Evolutionary conservation across 2,113 vertebrate genomes (phyloP).

Genomic region (Psilopogon haemacephalus): DNA sequence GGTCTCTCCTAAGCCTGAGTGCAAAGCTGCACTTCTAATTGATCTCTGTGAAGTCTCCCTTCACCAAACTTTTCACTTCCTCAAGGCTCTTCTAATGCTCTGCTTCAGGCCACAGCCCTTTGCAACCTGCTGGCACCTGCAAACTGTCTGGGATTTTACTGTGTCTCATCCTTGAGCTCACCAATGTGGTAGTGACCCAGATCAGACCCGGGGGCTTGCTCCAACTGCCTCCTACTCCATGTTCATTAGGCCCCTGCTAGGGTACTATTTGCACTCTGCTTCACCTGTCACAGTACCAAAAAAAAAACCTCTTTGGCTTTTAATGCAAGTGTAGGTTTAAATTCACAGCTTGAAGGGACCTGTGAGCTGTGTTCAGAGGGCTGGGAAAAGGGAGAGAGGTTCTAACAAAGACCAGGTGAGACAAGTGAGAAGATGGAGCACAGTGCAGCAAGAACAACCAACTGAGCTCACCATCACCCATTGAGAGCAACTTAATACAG

Average conservation of each 20-base stretch:
- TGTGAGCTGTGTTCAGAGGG: not conserved
- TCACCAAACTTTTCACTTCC: not conserved
- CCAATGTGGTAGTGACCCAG: rapidly evolving
- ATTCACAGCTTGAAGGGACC: not conserved
- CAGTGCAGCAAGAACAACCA: not conserved
- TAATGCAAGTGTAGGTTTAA: not conserved
- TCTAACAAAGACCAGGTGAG: not conserved
- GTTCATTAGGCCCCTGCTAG: not conserved
- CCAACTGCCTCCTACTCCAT: not conserved
- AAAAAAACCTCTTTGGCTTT: not conserved
- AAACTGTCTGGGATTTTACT: not conserved
- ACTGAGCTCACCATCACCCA: not conserved
- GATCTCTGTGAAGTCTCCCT: not conserved
- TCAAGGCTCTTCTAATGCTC: not conserved
- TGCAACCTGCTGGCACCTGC: not conserved
- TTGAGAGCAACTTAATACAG: not conserved
- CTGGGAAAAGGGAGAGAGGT: not conserved
- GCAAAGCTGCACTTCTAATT: not conserved
- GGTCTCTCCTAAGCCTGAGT: not conserved
- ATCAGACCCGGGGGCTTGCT: not conserved
- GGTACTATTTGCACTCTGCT: not conserved
- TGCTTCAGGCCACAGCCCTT: not conserved
- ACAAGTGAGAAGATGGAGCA: not conserved
- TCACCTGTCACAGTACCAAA: not conserved
- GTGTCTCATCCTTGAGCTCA: not conserved